Base-by-base conservation (phyloP, 2,888 invertebrate species). In the Mesorhabditis sp. region DNA sequence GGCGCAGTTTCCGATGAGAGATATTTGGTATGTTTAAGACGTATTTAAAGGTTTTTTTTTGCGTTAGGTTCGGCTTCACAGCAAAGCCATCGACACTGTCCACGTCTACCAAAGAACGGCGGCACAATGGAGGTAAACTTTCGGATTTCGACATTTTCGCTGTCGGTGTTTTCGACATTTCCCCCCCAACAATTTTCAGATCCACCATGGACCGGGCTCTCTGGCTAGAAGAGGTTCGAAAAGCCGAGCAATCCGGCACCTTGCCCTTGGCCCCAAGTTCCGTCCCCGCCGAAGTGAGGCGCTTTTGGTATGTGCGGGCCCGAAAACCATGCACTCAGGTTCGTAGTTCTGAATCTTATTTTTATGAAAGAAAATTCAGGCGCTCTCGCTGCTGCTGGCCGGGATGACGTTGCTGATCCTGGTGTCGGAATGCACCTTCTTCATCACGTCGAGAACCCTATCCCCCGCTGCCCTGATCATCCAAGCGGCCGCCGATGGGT, bases 361-460 rank as follows among this genome's bases (percentile, higher is more conserved):
- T 28, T 28, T 28, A 28, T 28, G 28, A 28, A 28, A 28, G 28
- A 28, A 45, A 66, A 89, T 92, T 80, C 92, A 92, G 86, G 86
- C 89, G 0, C 87, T 92, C 77, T 85, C 87, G 42, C 81, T 87
- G 5, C 69, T 87, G 5, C 90, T 93, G 0, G 91, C 91, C 3
- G 87, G 91, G 62, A 89, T 97, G 87, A 95, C 96, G 0, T 88
- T 92, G 43, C 91, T 92, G 85, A 94, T 98, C 45, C 93, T 99
- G n/a, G 96, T 97, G 96, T 97, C 96, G 0, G 98, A 99, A 88
- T 91, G 97, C 83, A 95, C 97, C 1, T 98, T 99, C 88, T 99
- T 98, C 89, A 92, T 92, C 85, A 91, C 92, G 82, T 88, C 90
- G 43, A 97, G 97, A 0, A 93, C 95, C 42, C 89, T 99, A 4